phyloP scores from a whole-genome alignment of 1,140 invertebrate species.

The Drosophila bocki region DNA sequence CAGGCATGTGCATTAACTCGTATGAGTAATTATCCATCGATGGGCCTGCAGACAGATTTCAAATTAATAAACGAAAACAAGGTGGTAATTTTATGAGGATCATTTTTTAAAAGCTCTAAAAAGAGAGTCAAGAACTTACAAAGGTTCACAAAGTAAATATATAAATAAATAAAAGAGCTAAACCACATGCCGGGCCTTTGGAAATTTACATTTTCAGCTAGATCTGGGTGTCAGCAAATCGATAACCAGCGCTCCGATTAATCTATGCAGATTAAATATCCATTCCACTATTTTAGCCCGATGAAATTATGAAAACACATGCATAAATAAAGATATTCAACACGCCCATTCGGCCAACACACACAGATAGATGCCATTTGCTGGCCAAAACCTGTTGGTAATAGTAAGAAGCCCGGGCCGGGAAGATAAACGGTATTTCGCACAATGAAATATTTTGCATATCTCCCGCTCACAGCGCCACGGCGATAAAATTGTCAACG shows the following conservation, averaged over 20 bases:
- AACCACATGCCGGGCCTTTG: not conserved
- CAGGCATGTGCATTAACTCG: conserved; percentile 42
- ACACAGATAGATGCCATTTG: conserved; percentile 11
- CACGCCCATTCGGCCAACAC: conserved; percentile 7
- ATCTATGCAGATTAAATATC: conserved; percentile 31
- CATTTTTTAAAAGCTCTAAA: not conserved
- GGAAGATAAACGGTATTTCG: conserved; percentile 74
- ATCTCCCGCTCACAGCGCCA: conserved; percentile 67
- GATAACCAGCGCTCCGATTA: conserved; percentile 21
- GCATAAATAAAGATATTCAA: conserved; percentile 5
- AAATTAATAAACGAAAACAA: conserved; percentile 12
- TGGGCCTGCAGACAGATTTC: conserved; percentile 4
- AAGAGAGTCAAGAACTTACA: not conserved
- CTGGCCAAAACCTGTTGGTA: conserved; percentile 36
- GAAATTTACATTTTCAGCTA: not conserved
- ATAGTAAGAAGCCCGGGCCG: conserved; percentile 12
- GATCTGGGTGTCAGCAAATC: conserved; percentile 24
- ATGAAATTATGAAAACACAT: conserved; percentile 16
- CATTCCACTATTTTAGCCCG: conserved; percentile 5
- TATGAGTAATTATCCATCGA: conserved; percentile 30
- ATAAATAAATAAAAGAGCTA: not conserved
- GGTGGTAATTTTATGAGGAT: conserved; percentile 14
- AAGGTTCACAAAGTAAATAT: not conserved
- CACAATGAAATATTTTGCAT: conserved; percentile 83
- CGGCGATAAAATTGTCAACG: conserved; percentile 82